phyloP scores from a whole-genome alignment of 2,113 vertebrate species.

The Australoheros scitulus region DNA sequence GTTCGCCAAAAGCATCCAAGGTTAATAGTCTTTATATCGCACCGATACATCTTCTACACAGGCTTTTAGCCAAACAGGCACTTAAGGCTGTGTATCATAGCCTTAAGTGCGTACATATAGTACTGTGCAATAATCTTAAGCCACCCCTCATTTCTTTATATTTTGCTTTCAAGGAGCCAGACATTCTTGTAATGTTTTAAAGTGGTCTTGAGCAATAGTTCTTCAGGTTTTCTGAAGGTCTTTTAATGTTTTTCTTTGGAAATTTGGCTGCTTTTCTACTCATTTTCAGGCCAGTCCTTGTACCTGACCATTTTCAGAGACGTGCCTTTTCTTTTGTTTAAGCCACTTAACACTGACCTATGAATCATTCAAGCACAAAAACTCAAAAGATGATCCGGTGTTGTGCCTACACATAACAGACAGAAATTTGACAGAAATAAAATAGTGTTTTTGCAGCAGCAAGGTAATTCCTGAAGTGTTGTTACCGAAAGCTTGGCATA shows the following conservation, averaged over 20 bases:
- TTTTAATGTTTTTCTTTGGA: not conserved
- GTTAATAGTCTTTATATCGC: conserved; percentile 50
- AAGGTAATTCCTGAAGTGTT: not conserved
- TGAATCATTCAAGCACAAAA: too few relatives aligned
- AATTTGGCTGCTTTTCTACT: not conserved
- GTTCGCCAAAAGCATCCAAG: conserved; percentile 24
- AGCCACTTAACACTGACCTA: not conserved
- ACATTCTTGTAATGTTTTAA: not conserved
- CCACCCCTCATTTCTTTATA: not conserved
- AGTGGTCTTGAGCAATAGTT: not conserved
- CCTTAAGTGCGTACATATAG: not conserved
- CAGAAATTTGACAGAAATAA: not conserved
- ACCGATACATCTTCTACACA: conserved; percentile 12
- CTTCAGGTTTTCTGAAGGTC: not conserved
- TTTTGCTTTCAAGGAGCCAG: not conserved
- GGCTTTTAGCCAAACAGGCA: conserved; percentile 52
- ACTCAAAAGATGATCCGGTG: too few relatives aligned
- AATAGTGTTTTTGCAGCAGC: not conserved
- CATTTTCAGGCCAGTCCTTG: not conserved
- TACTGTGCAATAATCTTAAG: too few relatives aligned
- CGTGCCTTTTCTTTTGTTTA: not conserved
- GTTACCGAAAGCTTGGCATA: not conserved
- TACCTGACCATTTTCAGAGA: not conserved
- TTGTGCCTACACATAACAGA: not conserved
- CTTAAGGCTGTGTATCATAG: conserved; percentile 32